phyloP scores from a whole-genome alignment of 2,113 vertebrate genomes.

The Marcusenius ussheri region DNA sequence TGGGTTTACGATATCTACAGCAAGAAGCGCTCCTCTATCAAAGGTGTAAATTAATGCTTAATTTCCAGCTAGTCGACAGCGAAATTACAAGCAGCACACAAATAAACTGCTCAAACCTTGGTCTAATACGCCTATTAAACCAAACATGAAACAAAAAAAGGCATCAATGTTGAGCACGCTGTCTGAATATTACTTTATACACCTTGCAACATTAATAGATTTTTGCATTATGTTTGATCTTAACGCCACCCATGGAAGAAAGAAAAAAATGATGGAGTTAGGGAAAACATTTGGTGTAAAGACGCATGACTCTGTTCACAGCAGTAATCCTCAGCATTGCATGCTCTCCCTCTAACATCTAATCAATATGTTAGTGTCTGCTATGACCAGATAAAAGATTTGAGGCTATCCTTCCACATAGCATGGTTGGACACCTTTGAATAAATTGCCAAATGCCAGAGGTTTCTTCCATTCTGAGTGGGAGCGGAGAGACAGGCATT shows the following conservation, averaged over 20 bases:
- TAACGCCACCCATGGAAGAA: neutral
- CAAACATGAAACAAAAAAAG: neutral
- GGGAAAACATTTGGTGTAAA: conserved; percentile 19
- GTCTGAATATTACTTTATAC: neutral
- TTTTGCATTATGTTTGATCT: neutral
- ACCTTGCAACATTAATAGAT: neutral
- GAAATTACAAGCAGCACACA: neutral
- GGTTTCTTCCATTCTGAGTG: conserved; percentile 24
- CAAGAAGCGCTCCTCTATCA: neutral
- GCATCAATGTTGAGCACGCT: neutral
- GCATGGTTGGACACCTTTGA: conserved; percentile 31
- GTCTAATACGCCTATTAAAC: neutral
- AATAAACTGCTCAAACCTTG: neutral
- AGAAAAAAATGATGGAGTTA: neutral
- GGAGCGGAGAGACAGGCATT: conserved; percentile 17
- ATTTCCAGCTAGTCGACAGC: neutral
- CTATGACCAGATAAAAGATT: conserved; percentile 34
- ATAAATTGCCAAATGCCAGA: conserved; percentile 31
- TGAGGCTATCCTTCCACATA: conserved; percentile 9
- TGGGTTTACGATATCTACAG: neutral
- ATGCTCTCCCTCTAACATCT: conserved; percentile 31
- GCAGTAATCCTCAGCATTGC: conserved; percentile 17
- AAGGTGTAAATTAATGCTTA: neutral
- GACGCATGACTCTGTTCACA: conserved; percentile 10
- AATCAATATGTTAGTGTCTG: conserved; percentile 41